Percentiles rank a stretch among this genome's conserved stretches.
phyloP scores from a whole-genome alignment of 2,888 invertebrate genomes.

The Dicyrtomina minuta region DNA sequence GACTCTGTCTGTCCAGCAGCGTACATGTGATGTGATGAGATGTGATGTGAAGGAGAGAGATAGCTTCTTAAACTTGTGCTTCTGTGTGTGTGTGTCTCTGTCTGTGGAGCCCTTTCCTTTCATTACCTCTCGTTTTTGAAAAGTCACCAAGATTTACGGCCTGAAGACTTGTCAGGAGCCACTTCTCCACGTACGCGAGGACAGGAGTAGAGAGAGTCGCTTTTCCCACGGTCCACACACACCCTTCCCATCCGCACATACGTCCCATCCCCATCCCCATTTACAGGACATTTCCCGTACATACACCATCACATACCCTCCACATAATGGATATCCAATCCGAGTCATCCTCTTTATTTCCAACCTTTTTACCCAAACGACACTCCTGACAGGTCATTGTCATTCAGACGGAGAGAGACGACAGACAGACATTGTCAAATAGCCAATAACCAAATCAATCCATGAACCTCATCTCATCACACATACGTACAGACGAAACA shows the following conservation, averaged over 20 bases:
- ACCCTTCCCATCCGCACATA: constrained; percentile 1
- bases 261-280: background rate
- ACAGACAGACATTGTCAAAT: constrained; percentile 21
- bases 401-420: constrained; percentile 7
- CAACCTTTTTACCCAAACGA: constrained; percentile 28
- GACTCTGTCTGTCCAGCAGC: too few relatives aligned
- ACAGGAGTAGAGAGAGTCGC: background rate
- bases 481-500: too few relatives aligned
- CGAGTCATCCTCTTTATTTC: constrained; percentile 14
- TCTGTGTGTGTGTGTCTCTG: too few relatives aligned
- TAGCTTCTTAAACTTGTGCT: constrained; percentile 3
- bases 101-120: background rate
- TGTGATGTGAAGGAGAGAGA: constrained; percentile 2
- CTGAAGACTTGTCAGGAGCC: constrained; percentile 44
- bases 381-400: constrained; percentile 40
- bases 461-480: too few relatives aligned
- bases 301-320: constrained; percentile 12
- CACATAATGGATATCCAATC: constrained; percentile 35
- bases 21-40: too few relatives aligned
- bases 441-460: background rate
- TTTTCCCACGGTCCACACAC: constrained; percentile 34
- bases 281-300: too few relatives aligned
- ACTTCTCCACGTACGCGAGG: constrained; percentile 40
- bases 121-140: background rate
- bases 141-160: constrained; percentile 43